Base-by-base conservation (phyloP, 2,888 invertebrate genomes). In the Phyto melanocephala region DNA sequence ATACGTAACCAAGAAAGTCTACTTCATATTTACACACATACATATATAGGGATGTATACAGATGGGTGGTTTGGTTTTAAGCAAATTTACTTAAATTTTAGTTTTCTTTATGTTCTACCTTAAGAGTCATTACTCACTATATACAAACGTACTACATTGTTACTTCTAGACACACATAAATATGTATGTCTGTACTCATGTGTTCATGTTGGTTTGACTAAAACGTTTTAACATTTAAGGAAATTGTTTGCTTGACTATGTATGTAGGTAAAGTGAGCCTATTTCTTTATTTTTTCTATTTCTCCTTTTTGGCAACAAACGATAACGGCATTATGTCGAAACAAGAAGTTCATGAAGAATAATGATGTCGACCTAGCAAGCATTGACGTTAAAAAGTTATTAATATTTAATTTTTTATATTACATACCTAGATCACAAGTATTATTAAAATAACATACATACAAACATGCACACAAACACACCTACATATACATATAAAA, bases 1-100 rank as follows among this genome's bases (percentile, higher is more conserved):
- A 7, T 11, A 24, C 13, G n/a, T 52, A 20, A 22, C 1, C 11
- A 37, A 37, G 17, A 24, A 8, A 13, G 10, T 60, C 28, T 28
- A 28, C 6, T 28, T 28, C n/a, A n/a, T 28, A 13, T 33, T 6
- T 35, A 33, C 20, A 6, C 28, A 13, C n/a, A 1, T 63, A 33
- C 42, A 10, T 35, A 5, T 42, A 24, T 28, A 42, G n/a, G 15
- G 7, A n/a, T 47, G 20, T 58, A 17, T 58, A 37, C 58, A 17
- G 8, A 33, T 33, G 37, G 37, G 17, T 62, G 60, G 20, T 35
- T 68, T 81, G 77, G 72, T 40, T 81, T 52, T 45, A 65, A 74
- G 68, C 56, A 76, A 79, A 79, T 71, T 79, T 79, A 54, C 70
- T 65, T 63, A 37, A 68, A 75, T 45, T 80, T 75, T 50, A 15